Conservation (phyloP, 1,140 invertebrate genomes). For the Drosophila santomea region DNA sequence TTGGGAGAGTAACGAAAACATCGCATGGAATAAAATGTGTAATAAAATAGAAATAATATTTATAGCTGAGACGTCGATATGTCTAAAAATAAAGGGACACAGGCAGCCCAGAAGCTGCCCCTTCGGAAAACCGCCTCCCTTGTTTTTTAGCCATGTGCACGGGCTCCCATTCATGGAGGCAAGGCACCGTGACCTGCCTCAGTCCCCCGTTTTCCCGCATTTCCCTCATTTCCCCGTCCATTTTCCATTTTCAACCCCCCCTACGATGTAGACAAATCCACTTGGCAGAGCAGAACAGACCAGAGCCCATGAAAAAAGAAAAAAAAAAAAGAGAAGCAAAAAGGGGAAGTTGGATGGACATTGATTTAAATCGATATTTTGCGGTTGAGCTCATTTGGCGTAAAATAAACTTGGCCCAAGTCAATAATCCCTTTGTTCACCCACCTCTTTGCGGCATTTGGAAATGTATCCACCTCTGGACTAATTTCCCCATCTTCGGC, state of each 20-base stretch:
- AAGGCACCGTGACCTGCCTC: constrained; percentile 66
- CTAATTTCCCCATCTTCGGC: constrained; percentile 30
- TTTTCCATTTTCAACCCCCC: not conserved
- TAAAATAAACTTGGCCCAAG: constrained; percentile 78
- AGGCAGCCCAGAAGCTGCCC: constrained; percentile 33
- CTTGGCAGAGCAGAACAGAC: constrained; percentile 45
- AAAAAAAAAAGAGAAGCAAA: not conserved
- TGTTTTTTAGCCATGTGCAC: constrained; percentile 60
- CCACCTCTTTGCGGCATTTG: constrained; percentile 41
- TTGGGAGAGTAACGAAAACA: constrained; percentile 53
- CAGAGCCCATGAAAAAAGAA: constrained; percentile 9
- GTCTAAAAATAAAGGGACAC: constrained; percentile 72
- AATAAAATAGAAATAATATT: constrained; percentile 84
- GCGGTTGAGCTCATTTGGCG: constrained; percentile 79
- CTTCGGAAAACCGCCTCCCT: constrained; percentile 1
- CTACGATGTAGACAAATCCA: constrained; percentile 55
- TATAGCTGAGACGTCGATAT: constrained; percentile 80
- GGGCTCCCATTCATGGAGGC: constrained; percentile 74
- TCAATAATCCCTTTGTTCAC: constrained; percentile 76
- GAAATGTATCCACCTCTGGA: constrained; percentile 25
- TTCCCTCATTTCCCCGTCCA: not conserved
- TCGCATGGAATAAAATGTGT: constrained; percentile 76
- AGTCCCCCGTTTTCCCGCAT: constrained; percentile 5
- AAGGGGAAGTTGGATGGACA: constrained; percentile 52
- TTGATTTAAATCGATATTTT: constrained; percentile 83